Conservation (phyloP, 2,797 vertebrate genomes). For the Mus spretus region DNA sequence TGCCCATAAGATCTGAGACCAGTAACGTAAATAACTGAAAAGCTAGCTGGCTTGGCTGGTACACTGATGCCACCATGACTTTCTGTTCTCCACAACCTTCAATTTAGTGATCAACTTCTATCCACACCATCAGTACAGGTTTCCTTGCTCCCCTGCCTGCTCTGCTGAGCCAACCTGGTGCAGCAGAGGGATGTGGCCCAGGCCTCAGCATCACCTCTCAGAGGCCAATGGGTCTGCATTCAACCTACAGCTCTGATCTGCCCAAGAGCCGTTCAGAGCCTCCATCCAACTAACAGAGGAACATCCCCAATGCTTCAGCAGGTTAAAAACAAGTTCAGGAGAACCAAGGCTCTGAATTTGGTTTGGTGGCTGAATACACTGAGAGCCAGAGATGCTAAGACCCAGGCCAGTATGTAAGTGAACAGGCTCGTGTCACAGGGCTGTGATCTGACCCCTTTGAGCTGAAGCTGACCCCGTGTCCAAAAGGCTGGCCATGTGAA, state of each 20-base stretch:
- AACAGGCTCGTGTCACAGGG: fast-evolving
- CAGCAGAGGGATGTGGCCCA: neutral
- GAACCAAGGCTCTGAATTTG: neutral
- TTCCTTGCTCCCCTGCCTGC: neutral
- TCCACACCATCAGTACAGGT: neutral
- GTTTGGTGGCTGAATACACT: neutral
- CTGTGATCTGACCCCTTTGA: neutral
- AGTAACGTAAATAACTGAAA: neutral
- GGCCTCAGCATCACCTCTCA: neutral
- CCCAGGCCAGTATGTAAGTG: too few species aligned
- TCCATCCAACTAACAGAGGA: neutral
- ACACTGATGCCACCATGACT: neutral
- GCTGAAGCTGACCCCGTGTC: neutral
- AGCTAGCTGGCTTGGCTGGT: neutral
- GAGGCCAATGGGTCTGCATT: neutral
- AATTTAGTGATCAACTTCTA: neutral
- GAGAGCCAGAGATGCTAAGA: neutral
- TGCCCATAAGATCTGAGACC: neutral
- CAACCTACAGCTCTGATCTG: neutral
- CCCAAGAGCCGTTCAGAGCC: neutral
- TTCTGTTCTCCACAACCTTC: neutral
- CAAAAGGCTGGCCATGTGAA: neutral
- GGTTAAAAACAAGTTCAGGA: neutral
- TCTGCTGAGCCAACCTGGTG: neutral
- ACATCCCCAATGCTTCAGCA: neutral